phyloP scores from a whole-genome alignment of 2,888 invertebrate genomes.

The Abrostola triplasia region DNA sequence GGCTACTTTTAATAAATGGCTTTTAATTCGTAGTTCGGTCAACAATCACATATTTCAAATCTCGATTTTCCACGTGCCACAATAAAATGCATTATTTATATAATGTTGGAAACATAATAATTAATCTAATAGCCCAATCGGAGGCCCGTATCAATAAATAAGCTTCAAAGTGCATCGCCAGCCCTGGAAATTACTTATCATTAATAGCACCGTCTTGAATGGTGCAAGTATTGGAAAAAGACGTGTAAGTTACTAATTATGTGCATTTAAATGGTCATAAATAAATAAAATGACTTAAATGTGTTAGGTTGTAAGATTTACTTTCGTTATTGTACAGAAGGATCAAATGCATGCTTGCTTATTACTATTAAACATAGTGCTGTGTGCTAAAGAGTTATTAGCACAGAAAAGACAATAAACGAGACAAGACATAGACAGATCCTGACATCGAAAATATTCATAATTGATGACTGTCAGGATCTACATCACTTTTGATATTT shows the following conservation, averaged over 20 bases:
- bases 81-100: constrained; percentile 48
- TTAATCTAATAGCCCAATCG: constrained; percentile 59
- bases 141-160: constrained; percentile 69
- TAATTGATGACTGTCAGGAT: no score
- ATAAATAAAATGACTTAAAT: no score
- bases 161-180: constrained; percentile 55
- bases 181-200: constrained; percentile 58
- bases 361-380: no score
- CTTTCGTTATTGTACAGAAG: no score
- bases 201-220: constrained; percentile 51
- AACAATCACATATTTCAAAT: constrained; percentile 46
- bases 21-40: constrained; percentile 29
- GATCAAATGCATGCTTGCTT: no score
- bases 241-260: not conserved
- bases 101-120: constrained; percentile 31
- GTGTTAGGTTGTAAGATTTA: no score
- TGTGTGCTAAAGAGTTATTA: no score
- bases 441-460: no score
- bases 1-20: constrained; percentile 26
- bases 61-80: constrained; percentile 38
- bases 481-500: no score
- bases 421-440: no score
- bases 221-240: constrained; percentile 25
- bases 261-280: not conserved
- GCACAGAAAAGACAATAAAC: no score